Evolutionary conservation across 1,140 invertebrate species (phyloP).

Genomic region (Aethina tumida): DNA sequence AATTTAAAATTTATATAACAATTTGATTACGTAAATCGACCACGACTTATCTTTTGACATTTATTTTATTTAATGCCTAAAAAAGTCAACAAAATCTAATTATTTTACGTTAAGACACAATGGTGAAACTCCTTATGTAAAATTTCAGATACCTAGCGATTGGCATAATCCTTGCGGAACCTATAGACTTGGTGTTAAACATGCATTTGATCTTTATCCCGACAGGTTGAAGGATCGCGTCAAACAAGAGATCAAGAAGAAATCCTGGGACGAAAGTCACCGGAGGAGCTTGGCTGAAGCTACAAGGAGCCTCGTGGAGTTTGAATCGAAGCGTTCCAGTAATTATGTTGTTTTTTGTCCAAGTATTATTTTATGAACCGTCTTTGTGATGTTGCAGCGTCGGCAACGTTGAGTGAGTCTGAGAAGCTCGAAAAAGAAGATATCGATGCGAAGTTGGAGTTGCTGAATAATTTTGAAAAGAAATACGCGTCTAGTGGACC

Average conservation of each 20-base stretch:
- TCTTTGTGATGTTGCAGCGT: conserved; percentile 2
- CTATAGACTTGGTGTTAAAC: conserved; percentile 80
- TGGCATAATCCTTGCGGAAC: conserved; percentile 79
- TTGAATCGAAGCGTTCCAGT: conserved; percentile 50
- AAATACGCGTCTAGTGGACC: conserved; percentile 76
- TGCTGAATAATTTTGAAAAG: conserved; percentile 76
- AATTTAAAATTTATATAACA: too few relatives aligned
- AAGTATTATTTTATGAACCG: conserved; percentile 1
- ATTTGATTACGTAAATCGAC: too few relatives aligned
- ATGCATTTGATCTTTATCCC: conserved; percentile 80
- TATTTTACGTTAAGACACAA: background rate
- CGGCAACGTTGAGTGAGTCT: conserved; percentile 34
- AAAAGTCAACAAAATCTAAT: too few relatives aligned
- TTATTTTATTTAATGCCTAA: too few relatives aligned
- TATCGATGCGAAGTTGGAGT: conserved; percentile 74
- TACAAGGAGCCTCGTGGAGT: conserved; percentile 59
- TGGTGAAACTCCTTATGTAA: background rate
- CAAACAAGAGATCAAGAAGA: conserved; percentile 71
- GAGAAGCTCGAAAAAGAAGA: conserved; percentile 87
- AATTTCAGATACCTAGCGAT: conserved; percentile 59
- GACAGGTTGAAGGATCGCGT: conserved; percentile 72
- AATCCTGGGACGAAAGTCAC: conserved; percentile 75
- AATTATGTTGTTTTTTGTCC: conserved; percentile 1
- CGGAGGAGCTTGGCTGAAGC: conserved; percentile 70
- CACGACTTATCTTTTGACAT: too few relatives aligned